Conservation (phyloP, 2,888 invertebrate genomes). For the Standfussiana lucernea region DNA sequence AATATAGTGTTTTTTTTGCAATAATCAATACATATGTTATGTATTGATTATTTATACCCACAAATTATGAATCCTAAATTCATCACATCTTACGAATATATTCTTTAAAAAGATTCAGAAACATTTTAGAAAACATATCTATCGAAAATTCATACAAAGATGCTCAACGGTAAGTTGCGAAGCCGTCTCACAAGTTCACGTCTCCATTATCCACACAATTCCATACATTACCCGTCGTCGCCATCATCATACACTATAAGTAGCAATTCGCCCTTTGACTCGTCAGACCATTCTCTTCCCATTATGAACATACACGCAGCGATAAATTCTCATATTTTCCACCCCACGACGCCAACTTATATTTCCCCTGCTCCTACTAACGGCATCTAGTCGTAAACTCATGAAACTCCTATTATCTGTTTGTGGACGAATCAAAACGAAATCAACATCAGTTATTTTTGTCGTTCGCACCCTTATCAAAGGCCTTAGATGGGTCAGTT, state of each 20-base stretch:
- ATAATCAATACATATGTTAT: no score
- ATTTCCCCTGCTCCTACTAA: constrained; percentile 59
- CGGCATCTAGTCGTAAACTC: constrained; percentile 80
- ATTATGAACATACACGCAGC: constrained; percentile 75
- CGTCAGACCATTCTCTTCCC: constrained; percentile 76
- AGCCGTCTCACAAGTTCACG: constrained; percentile 10
- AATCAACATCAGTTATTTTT: constrained; percentile 89
- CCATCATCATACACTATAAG: constrained; percentile 48
- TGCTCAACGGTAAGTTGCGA: constrained; percentile 3
- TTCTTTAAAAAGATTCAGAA: neutral
- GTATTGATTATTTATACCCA: neutral
- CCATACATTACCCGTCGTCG: constrained; percentile 31
- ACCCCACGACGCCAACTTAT: constrained; percentile 69
- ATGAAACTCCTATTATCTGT: constrained; percentile 87
- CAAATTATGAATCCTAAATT: neutral
- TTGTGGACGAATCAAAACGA: constrained; percentile 87
- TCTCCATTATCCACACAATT: constrained; percentile 32
- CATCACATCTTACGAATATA: neutral
- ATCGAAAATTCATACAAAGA: constrained; percentile 8
- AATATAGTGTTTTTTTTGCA: no score
- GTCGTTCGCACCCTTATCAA: constrained; percentile 87
- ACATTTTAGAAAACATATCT: constrained; percentile 9
- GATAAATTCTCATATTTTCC: constrained; percentile 78
- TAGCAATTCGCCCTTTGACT: constrained; percentile 68
- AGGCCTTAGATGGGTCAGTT: constrained; percentile 79